Conservation (phyloP, 2,113 vertebrate species). For the Crypturellus undulatus region DNA sequence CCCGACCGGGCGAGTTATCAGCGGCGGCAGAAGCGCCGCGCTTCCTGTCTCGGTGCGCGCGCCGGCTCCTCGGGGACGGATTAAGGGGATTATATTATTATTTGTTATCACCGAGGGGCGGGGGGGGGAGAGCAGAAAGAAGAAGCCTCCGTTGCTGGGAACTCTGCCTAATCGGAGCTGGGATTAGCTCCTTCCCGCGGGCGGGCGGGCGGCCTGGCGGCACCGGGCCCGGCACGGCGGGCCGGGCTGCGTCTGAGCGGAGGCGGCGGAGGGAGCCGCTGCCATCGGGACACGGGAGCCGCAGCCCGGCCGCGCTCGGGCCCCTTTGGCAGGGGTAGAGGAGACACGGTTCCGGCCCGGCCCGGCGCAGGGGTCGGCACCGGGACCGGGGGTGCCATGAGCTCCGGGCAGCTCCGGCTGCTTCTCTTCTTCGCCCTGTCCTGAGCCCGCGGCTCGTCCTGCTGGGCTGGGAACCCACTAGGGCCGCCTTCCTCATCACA, state of each 20-base stretch:
- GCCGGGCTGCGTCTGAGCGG: background rate
- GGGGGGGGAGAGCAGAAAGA: background rate
- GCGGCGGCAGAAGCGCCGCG: constrained; percentile 35
- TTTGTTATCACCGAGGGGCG: constrained; percentile 66
- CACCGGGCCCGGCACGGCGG: rapidly evolving
- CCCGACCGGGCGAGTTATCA: constrained; percentile 27
- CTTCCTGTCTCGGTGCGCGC: constrained; percentile 4
- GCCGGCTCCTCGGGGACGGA: constrained; percentile 65
- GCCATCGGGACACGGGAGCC: too few relatives aligned
- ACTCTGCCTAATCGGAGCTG: constrained; percentile 49
- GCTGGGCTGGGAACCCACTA: background rate
- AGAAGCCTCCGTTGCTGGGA: constrained; percentile 59
- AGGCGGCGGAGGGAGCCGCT: too few relatives aligned
- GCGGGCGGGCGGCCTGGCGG: background rate
- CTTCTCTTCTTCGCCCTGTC: rapidly evolving
- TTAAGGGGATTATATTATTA: constrained; percentile 77
- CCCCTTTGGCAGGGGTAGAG: too few relatives aligned
- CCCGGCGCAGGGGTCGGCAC: too few relatives aligned
- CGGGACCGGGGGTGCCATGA: too few relatives aligned
- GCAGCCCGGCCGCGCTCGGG: too few relatives aligned
- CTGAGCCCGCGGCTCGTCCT: background rate
- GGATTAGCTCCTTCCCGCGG: constrained; percentile 3
- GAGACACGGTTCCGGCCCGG: too few relatives aligned
- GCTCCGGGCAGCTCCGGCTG: background rate
- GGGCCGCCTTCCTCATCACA: background rate